phyloP scores from a whole-genome alignment of 2,113 vertebrate genomes.

The Melanocharis versteri region DNA sequence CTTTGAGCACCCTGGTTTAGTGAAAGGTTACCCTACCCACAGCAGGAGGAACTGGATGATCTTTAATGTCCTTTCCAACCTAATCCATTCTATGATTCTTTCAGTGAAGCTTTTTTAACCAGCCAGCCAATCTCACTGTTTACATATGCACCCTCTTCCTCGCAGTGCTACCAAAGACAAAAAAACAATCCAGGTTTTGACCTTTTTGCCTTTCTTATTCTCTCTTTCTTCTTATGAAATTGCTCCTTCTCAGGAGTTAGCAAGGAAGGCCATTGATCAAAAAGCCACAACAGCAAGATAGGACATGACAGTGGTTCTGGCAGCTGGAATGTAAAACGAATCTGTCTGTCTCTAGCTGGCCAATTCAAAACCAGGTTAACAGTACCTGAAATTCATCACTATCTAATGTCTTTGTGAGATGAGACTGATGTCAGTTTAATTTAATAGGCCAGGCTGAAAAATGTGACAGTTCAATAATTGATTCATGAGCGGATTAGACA shows the following conservation, averaged over 20 bases:
- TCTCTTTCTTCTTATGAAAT: not conserved
- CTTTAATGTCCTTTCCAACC: not conserved
- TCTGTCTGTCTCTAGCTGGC: conserved; percentile 38
- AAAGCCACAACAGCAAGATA: not conserved
- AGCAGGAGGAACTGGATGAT: not conserved
- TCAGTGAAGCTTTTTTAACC: not conserved
- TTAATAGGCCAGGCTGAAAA: conserved; percentile 63
- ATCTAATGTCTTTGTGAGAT: conserved; percentile 63
- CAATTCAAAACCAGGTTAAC: conserved; percentile 63
- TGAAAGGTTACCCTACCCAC: not conserved
- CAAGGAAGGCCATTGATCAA: conserved; percentile 2
- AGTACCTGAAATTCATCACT: conserved; percentile 64
- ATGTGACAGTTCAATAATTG: conserved; percentile 62
- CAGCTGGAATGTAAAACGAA: conserved; percentile 46
- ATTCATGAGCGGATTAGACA: conserved; percentile 61
- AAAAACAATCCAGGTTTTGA: not conserved
- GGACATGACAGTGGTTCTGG: not conserved
- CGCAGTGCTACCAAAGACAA: not conserved
- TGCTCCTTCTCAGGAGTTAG: not conserved
- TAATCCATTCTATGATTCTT: not conserved
- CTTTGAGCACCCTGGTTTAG: not conserved
- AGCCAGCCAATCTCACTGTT: not conserved
- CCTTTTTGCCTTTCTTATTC: not conserved
- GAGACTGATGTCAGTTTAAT: conserved; percentile 67
- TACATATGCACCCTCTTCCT: not conserved